Conservation (phyloP, 2,797 vertebrate genomes). For the Enteromius treurensis region DNA sequence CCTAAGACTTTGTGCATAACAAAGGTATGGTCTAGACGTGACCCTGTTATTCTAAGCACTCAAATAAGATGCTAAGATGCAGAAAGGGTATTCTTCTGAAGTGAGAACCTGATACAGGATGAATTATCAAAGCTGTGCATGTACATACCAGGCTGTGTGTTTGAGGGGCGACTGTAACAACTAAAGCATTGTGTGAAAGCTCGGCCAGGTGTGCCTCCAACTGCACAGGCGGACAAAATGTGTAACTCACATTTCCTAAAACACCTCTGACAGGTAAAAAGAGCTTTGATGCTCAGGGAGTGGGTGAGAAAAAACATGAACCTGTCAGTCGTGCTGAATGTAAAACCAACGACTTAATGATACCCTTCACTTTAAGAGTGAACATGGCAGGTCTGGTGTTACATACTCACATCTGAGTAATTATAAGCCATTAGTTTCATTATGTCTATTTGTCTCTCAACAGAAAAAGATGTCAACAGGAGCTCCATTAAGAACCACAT, state of each 20-base stretch:
- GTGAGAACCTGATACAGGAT: constrained; percentile 30
- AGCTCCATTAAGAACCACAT: neutral
- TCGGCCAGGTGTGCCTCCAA: constrained; percentile 16
- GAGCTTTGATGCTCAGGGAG: constrained; percentile 1
- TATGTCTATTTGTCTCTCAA: neutral
- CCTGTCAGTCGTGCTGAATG: neutral
- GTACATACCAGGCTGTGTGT: constrained; percentile 1
- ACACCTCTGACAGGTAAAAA: constrained; percentile 17
- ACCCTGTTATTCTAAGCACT: neutral
- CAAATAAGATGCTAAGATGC: neutral
- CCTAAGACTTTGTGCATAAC: neutral
- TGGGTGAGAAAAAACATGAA: neutral
- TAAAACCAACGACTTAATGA: constrained; percentile 1
- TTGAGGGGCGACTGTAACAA: constrained; percentile 10
- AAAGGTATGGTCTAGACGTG: neutral
- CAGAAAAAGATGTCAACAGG: neutral
- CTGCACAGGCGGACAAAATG: neutral
- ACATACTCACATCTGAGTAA: neutral
- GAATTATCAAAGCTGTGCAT: neutral
- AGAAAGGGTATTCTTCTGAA: neutral
- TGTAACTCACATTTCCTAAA: neutral
- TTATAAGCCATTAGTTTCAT: constrained; percentile 18
- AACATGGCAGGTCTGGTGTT: neutral
- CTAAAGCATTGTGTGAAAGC: constrained; percentile 13
- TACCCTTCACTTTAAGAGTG: neutral